phyloP scores from a whole-genome alignment of 2,113 vertebrate species.

The Typhlomys cinereus region DNA sequence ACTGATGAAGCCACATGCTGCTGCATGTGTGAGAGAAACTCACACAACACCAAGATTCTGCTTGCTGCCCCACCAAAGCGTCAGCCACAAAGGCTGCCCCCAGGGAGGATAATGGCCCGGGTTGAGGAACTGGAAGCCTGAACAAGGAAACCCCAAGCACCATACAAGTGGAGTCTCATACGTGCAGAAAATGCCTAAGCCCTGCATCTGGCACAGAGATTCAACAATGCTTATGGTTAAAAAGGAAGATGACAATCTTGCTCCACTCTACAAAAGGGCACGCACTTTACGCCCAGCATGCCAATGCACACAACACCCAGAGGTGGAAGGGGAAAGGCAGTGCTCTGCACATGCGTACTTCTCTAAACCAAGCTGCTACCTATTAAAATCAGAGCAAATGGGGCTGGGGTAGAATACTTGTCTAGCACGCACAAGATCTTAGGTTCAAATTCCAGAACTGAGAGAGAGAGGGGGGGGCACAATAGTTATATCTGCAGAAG shows the following conservation, averaged over 20 bases:
- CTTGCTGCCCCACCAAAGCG: background rate
- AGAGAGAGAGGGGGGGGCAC: background rate
- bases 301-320: rapidly evolving
- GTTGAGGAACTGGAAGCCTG: background rate
- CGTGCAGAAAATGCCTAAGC: background rate
- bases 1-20: background rate
- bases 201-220: background rate
- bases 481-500: too few species aligned
- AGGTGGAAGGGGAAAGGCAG: too few species aligned
- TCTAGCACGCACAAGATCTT: background rate
- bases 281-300: background rate
- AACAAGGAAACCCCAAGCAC: background rate
- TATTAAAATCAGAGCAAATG: background rate
- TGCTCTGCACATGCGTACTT: background rate
- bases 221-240: background rate
- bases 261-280: background rate
- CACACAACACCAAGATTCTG: background rate
- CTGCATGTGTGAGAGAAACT: background rate
- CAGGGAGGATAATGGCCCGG: background rate
- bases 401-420: background rate
- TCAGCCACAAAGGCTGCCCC: background rate
- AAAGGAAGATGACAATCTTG: background rate
- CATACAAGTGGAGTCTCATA: background rate
- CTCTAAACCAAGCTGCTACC: background rate
- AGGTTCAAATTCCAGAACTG: background rate